Conservation (phyloP, 2,888 invertebrate genomes). For the Nebria salina region DNA sequence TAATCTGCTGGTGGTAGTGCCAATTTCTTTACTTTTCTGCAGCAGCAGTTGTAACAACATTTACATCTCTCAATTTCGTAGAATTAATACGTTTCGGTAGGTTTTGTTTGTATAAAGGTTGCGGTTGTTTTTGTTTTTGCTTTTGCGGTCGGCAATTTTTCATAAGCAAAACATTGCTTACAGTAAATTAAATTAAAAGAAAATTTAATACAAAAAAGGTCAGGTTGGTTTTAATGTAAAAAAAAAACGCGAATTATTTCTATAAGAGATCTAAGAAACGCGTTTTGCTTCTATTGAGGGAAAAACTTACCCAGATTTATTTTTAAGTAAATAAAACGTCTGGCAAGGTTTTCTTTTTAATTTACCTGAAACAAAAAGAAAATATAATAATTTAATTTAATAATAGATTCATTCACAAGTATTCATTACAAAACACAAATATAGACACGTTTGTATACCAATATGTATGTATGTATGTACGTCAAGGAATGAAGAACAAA, state of each 20-base stretch:
- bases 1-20: conserved; percentile 18
- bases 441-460: too few species aligned
- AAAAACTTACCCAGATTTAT: neutral
- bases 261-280: neutral
- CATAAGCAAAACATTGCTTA: neutral
- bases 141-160: neutral
- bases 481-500: neutral
- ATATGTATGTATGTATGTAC: too few species aligned
- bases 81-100: neutral
- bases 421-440: too few species aligned
- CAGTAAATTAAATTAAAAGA: neutral
- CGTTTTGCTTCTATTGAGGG: neutral
- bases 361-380: neutral
- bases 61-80: neutral
- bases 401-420: neutral
- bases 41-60: conserved; percentile 6
- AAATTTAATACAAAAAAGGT: too few species aligned
- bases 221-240: too few species aligned
- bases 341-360: neutral
- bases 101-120: neutral
- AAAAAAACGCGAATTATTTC: neutral
- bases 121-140: neutral
- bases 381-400: neutral
- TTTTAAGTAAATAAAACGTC: neutral
- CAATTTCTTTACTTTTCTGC: conserved; percentile 11